Evolutionary conservation across 2,797 vertebrate genomes (phyloP), one percentile per base, ranked within the genome.

Genomic region (Mallotus villosus): DNA sequence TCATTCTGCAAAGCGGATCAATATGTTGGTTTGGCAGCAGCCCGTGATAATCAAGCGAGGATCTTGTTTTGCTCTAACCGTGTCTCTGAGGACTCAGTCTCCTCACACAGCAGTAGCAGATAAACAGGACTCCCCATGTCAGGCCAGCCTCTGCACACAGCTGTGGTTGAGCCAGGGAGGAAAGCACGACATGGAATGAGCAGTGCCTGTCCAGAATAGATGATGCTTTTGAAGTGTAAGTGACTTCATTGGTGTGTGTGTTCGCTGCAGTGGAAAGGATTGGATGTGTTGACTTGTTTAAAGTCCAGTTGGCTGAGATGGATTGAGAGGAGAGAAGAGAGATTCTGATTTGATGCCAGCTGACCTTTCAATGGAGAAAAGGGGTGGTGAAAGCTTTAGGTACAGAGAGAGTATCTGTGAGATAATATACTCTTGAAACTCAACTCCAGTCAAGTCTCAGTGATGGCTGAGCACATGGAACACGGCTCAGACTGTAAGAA

Each of bases 301-400:
- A 67, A 78, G 78, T 51, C 25, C 65, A 74, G 73, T 77, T 57
- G 51, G 61, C 59, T 34, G 12, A 6, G 32, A 34, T 34, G 32
- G 32, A 34, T 8, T 34, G 32, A 34, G 32, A 34, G 32, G 7
- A 14, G 41, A 46, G 41, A 46, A 46, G 41, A 46, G 11, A 46
- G 12, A 12, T 46, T 46, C 51, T 58, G 67, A 32, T 49, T 67
- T 16, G 64, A 67, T 24, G 22, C 64, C 17, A 29, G 46, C 14
- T 51, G 46, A 19, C 32, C 66, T 57, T 53, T 19, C 71, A 63
- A 74, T 74, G 68, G 62, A 71, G 76, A 79, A 74, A 74, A 68
- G 46, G 46, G 46, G 67, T 87, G 84, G 87, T 84, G 74, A 85
- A 87, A 82, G 82, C 70, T 75, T 71, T 74, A 80, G 72, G 85